Evolutionary conservation across 2,113 vertebrate genomes (phyloP), one percentile per base, ranked within the genome.

Genomic region (Eolophus roseicapilla): DNA sequence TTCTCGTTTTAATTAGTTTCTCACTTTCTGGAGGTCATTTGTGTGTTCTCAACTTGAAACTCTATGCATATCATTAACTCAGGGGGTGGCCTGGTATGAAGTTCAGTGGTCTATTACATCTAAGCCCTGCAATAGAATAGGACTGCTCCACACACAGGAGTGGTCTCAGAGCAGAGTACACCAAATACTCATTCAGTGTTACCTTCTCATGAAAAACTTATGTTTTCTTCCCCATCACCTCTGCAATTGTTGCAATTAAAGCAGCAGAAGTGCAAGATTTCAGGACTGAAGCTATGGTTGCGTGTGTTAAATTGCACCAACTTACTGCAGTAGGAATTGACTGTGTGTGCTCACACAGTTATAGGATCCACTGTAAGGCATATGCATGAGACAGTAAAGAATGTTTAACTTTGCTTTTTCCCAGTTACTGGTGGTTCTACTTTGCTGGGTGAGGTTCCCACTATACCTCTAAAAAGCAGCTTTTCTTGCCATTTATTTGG

Each of bases 1-100:
- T 86, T 79, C n/a, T 71, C 69, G 21, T 86, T 94, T 96, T 74
- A 95, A 95, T 89, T 71, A 92, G n/a, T 84, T 92, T 82, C 77
- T 90, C 50, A 33, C 87, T 77, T 88, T 46, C 53, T 80, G 37
- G 63, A 93, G 53, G 67, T 73, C 46, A 82, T 82, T 90, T 91
- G 37, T 69, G 52, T 43, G 23, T 62, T 91, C 78, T 90, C 37
- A 57, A 24, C 35, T 65, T 49, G 63, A 77, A 96, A 88, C 70
- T 17, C n/a, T 63, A 16, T 7, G 63, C 49, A 74, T 63, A 41
- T 63, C 37, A 17, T 80, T 83, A 46, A 43, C 76, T 85, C 75
- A 17, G 41, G 85, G 67, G 70, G 84, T 77, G 70, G 81, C 3
- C 49, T 76, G 64, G 23, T 47, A 47, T n/a, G 35, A 68, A 76